A percentile compares a stretch with the other conserved stretches of the same genome.
Evolutionary conservation across 2,113 vertebrate species (phyloP).

Genomic region (Guaruba guarouba): DNA sequence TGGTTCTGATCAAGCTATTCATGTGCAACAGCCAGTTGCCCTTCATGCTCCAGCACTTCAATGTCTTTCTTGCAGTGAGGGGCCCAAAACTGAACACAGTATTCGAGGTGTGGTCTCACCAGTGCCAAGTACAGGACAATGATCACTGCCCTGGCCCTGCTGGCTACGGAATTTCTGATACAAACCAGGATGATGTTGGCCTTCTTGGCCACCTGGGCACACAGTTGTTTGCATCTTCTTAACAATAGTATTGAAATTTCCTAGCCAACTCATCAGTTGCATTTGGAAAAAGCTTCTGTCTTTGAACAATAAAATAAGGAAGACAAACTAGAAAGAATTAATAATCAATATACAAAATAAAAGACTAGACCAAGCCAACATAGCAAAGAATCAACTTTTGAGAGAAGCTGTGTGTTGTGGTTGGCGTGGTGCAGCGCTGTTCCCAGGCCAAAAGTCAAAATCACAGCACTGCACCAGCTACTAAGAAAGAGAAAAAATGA

Average conservation of each 20-base stretch:
- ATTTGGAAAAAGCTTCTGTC: neutral
- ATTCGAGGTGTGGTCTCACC: neutral
- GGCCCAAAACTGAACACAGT: neutral
- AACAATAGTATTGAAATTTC: neutral
- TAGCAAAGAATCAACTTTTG: neutral
- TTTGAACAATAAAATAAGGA: neutral
- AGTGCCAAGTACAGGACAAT: neutral
- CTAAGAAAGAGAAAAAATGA: too few species aligned
- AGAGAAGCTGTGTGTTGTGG: neutral
- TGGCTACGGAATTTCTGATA: neutral
- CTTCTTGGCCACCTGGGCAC: neutral
- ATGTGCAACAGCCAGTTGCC: neutral
- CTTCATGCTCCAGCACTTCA: neutral
- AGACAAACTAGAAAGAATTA: constrained; percentile 44
- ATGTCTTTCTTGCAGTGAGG: neutral
- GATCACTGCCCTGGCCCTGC: neutral
- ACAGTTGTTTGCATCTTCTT: neutral
- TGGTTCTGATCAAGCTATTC: neutral
- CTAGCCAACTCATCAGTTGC: neutral
- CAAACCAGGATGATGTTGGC: neutral
- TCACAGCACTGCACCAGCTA: too few species aligned
- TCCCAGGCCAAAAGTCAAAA: too few species aligned
- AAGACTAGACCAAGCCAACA: neutral
- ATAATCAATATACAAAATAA: neutral
- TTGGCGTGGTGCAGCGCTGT: too few species aligned